Base-by-base conservation (phyloP, 2,797 vertebrate species). In the Phoeniculus purpureus region DNA sequence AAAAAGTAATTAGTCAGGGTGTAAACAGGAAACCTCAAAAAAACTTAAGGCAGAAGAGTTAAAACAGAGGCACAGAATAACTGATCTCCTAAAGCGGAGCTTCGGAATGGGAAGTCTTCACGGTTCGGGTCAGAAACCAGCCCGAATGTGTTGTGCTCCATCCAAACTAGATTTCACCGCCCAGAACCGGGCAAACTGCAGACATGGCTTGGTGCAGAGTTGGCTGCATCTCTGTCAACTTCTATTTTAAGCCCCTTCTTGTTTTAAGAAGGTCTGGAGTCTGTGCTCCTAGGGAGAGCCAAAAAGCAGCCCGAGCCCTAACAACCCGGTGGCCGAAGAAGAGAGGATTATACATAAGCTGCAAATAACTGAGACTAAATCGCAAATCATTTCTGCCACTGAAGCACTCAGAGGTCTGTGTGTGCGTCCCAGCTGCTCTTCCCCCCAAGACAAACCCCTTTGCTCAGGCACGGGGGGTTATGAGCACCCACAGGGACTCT, bases 21-120 rank as follows among this genome's bases (percentile, higher is more conserved):
- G 54, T 93, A 96, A 97, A 97, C 96, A 97, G 95, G 96, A 97
- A 97, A 89, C 71, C 56, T 84, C 27, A 58, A 58, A 70, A 72
- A 81, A 82, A 20, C 27, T 27, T n/a, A 51, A 83, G 62, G 31
- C 14, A 87, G 80, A 89, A 67, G 16, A 43, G 43, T 9, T 10
- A 43, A 23, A 37, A 51, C 81, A 72, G 74, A 64, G 14, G 61
- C 71, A 54, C 23, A 79, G 65, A 87, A 74, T n/a, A 85, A 25
- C 17, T 4, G 4, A 25, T 55, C 47, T 81, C 76, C 81, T 92
- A 66, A 59, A 88, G 51, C 3, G 3, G 4, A 78, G 50, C 7
- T 72, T 40, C 26, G 29, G 56, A 82, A 86, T 31, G 47, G n/a
- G 70, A 88, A 47, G 37, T 55, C 26, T 59, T 22, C 14, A 37